Percentiles rank a stretch among this genome's conserved stretches.
phyloP scores from a whole-genome alignment of 2,797 vertebrate species.

The Anabacerthia variegaticeps region DNA sequence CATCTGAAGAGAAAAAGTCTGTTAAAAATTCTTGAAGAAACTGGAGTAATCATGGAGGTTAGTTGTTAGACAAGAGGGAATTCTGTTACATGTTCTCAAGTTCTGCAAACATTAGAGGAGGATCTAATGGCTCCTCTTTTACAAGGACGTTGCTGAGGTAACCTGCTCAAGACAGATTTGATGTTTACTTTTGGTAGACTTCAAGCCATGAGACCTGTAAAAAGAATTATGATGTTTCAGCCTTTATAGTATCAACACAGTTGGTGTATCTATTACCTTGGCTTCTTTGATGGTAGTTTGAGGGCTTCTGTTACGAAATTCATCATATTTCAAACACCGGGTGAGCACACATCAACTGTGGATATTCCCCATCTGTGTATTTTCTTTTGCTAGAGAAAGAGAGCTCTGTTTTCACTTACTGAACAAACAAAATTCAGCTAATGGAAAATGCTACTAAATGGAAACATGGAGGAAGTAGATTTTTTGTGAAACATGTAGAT shows the following conservation, averaged over 20 bases:
- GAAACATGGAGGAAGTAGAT: neutral
- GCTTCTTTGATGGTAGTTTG: neutral
- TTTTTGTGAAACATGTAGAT: neutral
- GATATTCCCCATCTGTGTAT: neutral
- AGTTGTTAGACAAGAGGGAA: constrained; percentile 38
- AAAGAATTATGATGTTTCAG: constrained; percentile 44
- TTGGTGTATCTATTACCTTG: constrained; percentile 29
- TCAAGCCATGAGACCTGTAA: constrained; percentile 27
- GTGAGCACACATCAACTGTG: neutral
- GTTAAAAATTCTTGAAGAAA: constrained; percentile 46
- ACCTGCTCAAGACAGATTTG: neutral
- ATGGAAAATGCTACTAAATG: neutral
- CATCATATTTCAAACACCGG: neutral
- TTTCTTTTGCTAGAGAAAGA: neutral
- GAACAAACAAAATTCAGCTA: neutral
- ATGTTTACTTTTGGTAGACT: constrained; percentile 15
- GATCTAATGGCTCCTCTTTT: constrained; percentile 24
- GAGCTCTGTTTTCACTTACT: neutral
- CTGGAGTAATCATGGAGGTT: neutral
- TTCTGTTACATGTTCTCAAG: constrained; percentile 40
- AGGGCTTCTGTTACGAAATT: neutral
- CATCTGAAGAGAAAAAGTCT: neutral
- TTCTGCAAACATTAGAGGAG: constrained; percentile 13
- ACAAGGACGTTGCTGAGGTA: neutral
- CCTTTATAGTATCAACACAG: neutral